phyloP scores from a whole-genome alignment of 2,797 vertebrate genomes.

The Coilia nasus region DNA sequence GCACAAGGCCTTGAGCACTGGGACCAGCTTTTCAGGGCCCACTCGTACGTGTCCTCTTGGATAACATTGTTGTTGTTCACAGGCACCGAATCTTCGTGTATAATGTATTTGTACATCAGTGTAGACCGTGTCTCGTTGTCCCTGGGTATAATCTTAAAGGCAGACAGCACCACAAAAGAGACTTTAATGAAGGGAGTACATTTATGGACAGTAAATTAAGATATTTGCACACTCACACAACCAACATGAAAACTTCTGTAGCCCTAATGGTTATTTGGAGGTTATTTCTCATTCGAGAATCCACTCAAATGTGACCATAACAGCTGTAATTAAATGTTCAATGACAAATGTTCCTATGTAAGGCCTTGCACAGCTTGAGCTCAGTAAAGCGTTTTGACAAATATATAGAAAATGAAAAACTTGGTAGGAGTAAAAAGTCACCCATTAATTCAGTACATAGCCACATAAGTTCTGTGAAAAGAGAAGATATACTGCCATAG shows the following conservation, averaged over 20 bases:
- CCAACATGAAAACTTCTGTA: slow-evolving; percentile 33
- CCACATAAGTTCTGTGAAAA: too few relatives aligned
- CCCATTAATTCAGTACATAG: too few relatives aligned
- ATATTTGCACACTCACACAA: slow-evolving; percentile 12
- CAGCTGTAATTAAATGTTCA: neutral
- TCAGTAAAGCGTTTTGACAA: neutral
- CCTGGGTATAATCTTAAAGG: slow-evolving; percentile 87
- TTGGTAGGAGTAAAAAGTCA: too few relatives aligned
- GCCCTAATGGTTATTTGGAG: neutral
- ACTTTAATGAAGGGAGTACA: slow-evolving; percentile 13
- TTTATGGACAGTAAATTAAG: neutral
- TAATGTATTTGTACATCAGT: slow-evolving; percentile 93
- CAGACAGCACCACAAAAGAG: neutral
- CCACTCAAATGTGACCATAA: neutral
- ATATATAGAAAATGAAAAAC: neutral
- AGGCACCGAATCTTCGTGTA: slow-evolving; percentile 93
- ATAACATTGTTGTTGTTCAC: slow-evolving; percentile 97
- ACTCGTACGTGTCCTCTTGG: slow-evolving; percentile 92
- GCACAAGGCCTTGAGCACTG: slow-evolving; percentile 91
- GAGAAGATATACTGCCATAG: too few relatives aligned
- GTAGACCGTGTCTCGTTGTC: slow-evolving; percentile 91
- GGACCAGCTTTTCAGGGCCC: slow-evolving; percentile 97
- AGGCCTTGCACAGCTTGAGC: neutral
- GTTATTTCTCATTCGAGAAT: neutral
- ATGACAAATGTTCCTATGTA: neutral